Evolutionary conservation across 2,113 vertebrate genomes (phyloP), one percentile per base, ranked within the genome.

Genomic region (Labrus mixtus): DNA sequence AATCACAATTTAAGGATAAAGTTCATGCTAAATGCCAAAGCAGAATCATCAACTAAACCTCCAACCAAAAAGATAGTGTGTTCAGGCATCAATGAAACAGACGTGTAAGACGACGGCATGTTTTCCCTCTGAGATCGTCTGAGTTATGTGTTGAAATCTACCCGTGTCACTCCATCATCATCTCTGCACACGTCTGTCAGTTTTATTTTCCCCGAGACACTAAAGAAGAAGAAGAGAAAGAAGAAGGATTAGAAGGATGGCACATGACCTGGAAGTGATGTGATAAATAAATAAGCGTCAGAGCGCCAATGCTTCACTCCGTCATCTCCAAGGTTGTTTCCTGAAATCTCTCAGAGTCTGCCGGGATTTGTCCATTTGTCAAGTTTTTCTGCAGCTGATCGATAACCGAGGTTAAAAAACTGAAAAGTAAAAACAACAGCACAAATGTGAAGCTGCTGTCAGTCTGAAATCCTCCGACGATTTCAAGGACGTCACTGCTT

Each of bases 401-500:
- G 68, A 90, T 89, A 70, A 50, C 20, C 0, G 51, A 68, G 64
- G 66, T 48, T 48, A 19, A 19, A 48, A 48, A 48, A 48, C 15
- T 17, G 16, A 48, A 19, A 63, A 81, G 50, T 43, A 43, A 45
- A 13, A 64, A 37, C 70, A 76, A 16, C 75, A 41, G 77, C 82
- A 33, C 41, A 62, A 75, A 80, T 77, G 83, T 72, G 76, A 66
- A 57, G 82, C 75, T 74, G 73, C 76, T 77, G 83, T 80, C 59
- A 3, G 51, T 64, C 61, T 59, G 56, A 58, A 17, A 60, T 55
- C 81, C 78, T 74, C 70, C 64, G 79, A 84, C 61, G 59, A 61
- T 61, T 73, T 78, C 84, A 88, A 90, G 87, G 85, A 86, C 77
- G 56, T 10, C 20, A 61, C 58, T 55, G 68, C 60, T 81, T 66